phyloP scores from a whole-genome alignment of 2,113 vertebrate species.

The Petrocephalus zakoni region DNA sequence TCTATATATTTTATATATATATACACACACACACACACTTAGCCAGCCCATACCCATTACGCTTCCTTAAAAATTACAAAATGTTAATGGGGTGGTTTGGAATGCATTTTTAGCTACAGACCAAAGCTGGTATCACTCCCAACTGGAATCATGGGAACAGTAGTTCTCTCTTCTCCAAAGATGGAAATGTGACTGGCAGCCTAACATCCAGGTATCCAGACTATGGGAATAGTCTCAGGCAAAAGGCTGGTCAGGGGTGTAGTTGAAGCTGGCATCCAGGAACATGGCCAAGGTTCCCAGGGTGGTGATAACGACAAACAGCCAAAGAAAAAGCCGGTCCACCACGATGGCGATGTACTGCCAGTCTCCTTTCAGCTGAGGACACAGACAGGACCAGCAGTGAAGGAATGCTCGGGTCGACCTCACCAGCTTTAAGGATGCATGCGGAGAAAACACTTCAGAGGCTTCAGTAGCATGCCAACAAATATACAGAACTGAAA shows the following conservation, averaged over 20 bases:
- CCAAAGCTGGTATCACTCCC: neutral
- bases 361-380: conserved; percentile 83
- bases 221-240: conserved; percentile 51
- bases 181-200: neutral
- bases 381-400: conserved; percentile 2
- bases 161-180: conserved; percentile 2
- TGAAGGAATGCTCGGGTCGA: neutral
- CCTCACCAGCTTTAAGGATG: neutral
- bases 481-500: neutral
- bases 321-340: conserved; percentile 82
- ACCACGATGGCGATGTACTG: conserved; percentile 82
- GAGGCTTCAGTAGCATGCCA: neutral
- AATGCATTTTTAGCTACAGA: conserved; percentile 8
- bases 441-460: neutral
- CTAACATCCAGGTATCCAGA: neutral
- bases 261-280: conserved; percentile 79
- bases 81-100: neutral
- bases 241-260: conserved; percentile 73
- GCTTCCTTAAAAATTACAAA: neutral
- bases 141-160: conserved; percentile 25
- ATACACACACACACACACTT: neutral
- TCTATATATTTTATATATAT: neutral
- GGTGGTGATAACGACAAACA: conserved; percentile 79
- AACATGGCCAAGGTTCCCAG: conserved; percentile 81
- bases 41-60: neutral